These are phyloP conservation scores for Heliothis virescens DNA, from an alignment of 1,140 invertebrate genomes.

Conservation along the genomic window DNA sequence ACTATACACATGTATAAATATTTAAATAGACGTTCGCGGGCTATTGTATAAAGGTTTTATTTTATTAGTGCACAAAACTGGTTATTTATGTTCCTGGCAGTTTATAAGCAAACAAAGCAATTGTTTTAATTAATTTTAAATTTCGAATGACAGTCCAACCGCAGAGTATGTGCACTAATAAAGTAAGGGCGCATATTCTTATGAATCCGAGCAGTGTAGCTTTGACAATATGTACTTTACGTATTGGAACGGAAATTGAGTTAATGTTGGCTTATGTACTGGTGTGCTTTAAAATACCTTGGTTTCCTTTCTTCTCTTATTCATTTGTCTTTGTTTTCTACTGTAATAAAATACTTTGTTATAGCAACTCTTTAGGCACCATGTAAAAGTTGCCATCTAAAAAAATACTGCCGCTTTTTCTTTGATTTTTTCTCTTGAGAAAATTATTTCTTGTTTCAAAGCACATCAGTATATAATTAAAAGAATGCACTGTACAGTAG, in stretches of 20 bases:
- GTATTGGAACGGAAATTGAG: conserved; percentile 24
- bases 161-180: background rate
- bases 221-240: conserved; percentile 47
- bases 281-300: conserved; percentile 7
- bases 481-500: conserved; percentile 13
- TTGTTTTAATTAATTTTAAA: background rate
- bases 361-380: no score
- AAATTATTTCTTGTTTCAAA: background rate
- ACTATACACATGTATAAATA: conserved; percentile 10
- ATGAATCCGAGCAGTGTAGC: conserved; percentile 44
- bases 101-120: background rate
- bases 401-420: no score
- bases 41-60: background rate
- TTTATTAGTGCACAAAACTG: background rate
- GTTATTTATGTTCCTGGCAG: background rate
- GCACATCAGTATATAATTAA: background rate
- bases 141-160: background rate
- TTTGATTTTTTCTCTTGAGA: background rate
- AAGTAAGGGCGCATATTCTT: conserved; percentile 1
- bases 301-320: no score
- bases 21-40: conserved; percentile 12
- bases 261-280: background rate
- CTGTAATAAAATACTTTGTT: no score
- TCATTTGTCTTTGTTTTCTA: no score
- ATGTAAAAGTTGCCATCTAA: no score